Conservation (phyloP, 2,888 invertebrate species). For the Eutolmus rufibarbis region DNA sequence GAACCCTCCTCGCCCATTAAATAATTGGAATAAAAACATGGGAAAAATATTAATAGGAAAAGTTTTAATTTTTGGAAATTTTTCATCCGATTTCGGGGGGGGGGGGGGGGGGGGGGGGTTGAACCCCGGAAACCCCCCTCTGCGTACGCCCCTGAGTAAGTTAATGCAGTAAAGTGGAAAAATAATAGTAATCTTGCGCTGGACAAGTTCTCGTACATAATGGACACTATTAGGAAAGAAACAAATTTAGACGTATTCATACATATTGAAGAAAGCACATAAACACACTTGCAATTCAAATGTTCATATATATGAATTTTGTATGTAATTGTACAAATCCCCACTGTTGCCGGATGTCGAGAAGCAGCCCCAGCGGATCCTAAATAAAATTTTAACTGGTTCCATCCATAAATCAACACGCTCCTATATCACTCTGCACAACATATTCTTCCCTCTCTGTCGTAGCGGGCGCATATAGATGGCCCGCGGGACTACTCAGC, state of each 20-base stretch:
- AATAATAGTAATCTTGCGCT: background rate
- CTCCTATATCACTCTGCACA: slow-evolving; percentile 42
- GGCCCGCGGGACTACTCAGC: background rate
- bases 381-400: slow-evolving; percentile 39
- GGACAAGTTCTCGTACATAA: background rate
- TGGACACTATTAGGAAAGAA: background rate
- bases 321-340: background rate
- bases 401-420: slow-evolving; percentile 46
- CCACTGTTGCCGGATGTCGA: background rate
- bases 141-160: too few species aligned
- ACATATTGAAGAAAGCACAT: background rate
- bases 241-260: background rate
- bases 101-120: too few species aligned
- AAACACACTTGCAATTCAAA: background rate
- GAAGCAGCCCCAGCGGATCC: slow-evolving; percentile 8
- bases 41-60: too few species aligned
- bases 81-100: too few species aligned
- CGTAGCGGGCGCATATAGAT: background rate
- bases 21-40: too few species aligned
- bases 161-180: background rate
- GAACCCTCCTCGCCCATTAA: too few species aligned
- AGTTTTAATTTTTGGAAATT: too few species aligned
- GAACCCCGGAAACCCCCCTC: too few species aligned
- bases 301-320: background rate
- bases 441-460: slow-evolving; percentile 4